Percentiles rank a stretch among this genome's conserved stretches.
These are phyloP conservation scores for Polypterus senegalus DNA, from an alignment of 2,113 vertebrate genomes.

Conservation along the genomic window DNA sequence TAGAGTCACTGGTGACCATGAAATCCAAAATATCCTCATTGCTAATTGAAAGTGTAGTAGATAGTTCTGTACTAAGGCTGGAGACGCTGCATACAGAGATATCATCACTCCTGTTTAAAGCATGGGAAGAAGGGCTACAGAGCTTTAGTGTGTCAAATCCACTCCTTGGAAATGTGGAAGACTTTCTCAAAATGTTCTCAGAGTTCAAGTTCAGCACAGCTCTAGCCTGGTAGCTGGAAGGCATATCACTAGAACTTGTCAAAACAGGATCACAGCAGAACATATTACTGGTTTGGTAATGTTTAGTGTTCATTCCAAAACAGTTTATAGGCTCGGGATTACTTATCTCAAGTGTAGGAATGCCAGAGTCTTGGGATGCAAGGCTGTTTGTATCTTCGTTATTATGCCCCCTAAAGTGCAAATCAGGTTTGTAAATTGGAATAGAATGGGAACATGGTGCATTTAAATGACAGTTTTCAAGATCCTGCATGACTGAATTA, in stretches of 20 bases:
- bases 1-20: slow-evolving; percentile 76
- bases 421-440: slow-evolving; percentile 32
- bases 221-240: slow-evolving; percentile 21
- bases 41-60: slow-evolving; percentile 62
- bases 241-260: slow-evolving; percentile 32
- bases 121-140: slow-evolving; percentile 45
- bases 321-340: slow-evolving; percentile 65
- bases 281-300: slow-evolving; percentile 33
- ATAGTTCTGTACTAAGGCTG: slow-evolving; percentile 83
- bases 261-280: slow-evolving; percentile 35
- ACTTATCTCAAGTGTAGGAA: slow-evolving; percentile 79
- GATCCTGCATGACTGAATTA: slow-evolving; percentile 24
- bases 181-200: slow-evolving; percentile 49
- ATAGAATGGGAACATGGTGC: slow-evolving; percentile 16
- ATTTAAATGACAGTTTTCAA: slow-evolving; percentile 23
- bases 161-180: slow-evolving; percentile 70
- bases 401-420: slow-evolving; percentile 25
- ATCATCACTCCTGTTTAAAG: slow-evolving; percentile 63
- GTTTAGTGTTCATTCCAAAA: slow-evolving; percentile 25
- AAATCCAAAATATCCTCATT: slow-evolving; percentile 80
- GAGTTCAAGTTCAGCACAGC: slow-evolving; percentile 38
- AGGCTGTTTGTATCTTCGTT: slow-evolving; percentile 60
- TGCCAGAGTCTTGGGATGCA: slow-evolving; percentile 77
- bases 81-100: slow-evolving; percentile 75
- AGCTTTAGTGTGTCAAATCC: slow-evolving; percentile 58